Percentiles rank a stretch among this genome's conserved stretches.
These are phyloP conservation scores for Hippolais icterina DNA, from an alignment of 2,113 vertebrate genomes.

Conservation along the genomic window DNA sequence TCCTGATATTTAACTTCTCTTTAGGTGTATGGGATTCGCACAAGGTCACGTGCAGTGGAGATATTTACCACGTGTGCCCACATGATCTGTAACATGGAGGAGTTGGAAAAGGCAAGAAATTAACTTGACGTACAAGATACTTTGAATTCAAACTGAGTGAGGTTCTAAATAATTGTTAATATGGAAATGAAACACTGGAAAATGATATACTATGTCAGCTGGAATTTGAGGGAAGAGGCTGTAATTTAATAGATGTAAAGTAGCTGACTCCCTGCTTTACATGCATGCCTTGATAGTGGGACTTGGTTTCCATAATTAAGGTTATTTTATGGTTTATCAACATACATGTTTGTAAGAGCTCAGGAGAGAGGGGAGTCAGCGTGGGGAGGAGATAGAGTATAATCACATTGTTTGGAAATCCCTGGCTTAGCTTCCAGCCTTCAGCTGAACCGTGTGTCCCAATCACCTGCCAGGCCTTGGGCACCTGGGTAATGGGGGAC, in stretches of 20 bases:
- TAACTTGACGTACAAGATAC: background rate
- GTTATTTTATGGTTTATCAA: background rate
- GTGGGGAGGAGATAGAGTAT: background rate
- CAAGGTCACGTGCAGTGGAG: conserved; percentile 93
- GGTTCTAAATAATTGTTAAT: background rate
- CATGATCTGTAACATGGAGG: conserved; percentile 97
- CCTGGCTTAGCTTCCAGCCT: background rate
- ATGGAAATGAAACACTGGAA: background rate
- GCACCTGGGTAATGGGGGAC: fast-evolving
- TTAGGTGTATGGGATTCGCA: conserved; percentile 95
- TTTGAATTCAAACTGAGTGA: background rate
- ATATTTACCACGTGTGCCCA: conserved; percentile 99
- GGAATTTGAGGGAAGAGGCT: background rate
- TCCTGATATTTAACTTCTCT: background rate
- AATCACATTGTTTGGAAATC: background rate
- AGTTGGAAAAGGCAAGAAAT: conserved; percentile 89
- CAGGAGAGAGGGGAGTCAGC: background rate
- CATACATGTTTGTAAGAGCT: background rate
- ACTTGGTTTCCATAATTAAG: background rate
- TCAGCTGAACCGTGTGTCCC: background rate
- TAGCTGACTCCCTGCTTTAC: background rate
- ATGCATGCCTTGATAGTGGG: background rate
- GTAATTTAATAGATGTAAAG: background rate
- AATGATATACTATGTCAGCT: background rate
- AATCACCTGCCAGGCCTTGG: background rate